A percentile compares a stretch with the other conserved stretches of the same genome.
phyloP scores from a whole-genome alignment of 2,888 invertebrate species.

The Dryocosmus kuriphilus region DNA sequence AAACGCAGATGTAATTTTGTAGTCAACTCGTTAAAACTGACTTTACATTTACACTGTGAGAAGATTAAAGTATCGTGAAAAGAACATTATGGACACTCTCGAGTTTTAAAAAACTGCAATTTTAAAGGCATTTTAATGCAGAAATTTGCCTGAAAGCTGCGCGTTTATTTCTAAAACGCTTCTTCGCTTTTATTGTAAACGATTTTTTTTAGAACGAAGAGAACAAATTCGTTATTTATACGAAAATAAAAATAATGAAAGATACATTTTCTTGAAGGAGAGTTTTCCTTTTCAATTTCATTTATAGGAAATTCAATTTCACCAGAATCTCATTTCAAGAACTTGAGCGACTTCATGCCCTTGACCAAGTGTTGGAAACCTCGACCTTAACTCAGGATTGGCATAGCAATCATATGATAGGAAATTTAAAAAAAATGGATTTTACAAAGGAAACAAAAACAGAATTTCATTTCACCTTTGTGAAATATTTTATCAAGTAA shows the following conservation, averaged over 20 bases:
- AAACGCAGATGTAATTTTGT: slow-evolving; percentile 37
- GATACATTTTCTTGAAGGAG: not conserved
- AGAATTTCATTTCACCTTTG: not conserved
- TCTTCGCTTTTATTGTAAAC: not conserved
- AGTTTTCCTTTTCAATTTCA: not conserved
- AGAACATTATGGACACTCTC: slow-evolving; percentile 2
- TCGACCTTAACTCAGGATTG: slow-evolving; percentile 31
- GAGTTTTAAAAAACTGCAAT: not conserved
- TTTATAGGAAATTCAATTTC: slow-evolving; percentile 12
- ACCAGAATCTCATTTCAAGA: slow-evolving; percentile 17
- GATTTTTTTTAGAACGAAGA: not conserved
- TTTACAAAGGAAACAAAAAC: not conserved
- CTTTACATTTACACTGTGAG: slow-evolving; percentile 25
- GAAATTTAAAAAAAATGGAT: slow-evolving; percentile 21
- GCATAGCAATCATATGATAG: slow-evolving; percentile 24
- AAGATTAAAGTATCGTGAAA: slow-evolving; percentile 33
- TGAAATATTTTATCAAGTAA: not conserved
- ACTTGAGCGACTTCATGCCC: slow-evolving; percentile 8
- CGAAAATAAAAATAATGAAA: not conserved
- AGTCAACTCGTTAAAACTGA: slow-evolving; percentile 37
- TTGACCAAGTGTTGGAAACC: slow-evolving; percentile 35
- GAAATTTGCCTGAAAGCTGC: slow-evolving; percentile 25
- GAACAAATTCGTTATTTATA: no score
- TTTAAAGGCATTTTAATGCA: slow-evolving; percentile 33
- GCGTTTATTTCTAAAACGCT: not conserved